Evolutionary conservation across 2,113 vertebrate species (phyloP).

Genomic region (Pachypanchax playfairii): DNA sequence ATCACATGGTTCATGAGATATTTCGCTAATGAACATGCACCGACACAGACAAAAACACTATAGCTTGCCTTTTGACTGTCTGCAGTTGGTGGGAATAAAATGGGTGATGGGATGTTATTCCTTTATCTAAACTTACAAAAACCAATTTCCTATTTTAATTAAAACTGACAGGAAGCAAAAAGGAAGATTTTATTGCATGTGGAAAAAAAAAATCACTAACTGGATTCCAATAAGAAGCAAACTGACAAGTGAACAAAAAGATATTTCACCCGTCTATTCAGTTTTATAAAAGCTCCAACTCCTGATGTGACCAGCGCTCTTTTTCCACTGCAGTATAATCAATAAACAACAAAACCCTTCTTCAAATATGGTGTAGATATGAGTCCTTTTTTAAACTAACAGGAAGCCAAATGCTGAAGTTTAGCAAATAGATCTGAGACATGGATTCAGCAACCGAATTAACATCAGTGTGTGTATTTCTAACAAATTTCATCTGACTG

Average conservation of each 20-base stretch:
- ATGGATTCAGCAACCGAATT: background rate
- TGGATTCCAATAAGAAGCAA: background rate
- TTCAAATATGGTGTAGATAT: background rate
- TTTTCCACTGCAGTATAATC: background rate
- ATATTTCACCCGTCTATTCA: background rate
- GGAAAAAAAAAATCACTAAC: background rate
- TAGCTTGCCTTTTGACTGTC: too few species aligned
- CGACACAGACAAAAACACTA: too few species aligned
- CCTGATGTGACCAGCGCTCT: background rate
- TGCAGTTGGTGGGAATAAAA: too few species aligned
- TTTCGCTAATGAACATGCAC: too few species aligned
- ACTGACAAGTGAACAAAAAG: background rate
- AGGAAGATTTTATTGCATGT: background rate
- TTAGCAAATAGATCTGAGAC: slow-evolving; percentile 9
- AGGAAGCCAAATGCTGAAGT: background rate
- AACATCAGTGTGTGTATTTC: background rate
- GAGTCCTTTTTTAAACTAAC: background rate
- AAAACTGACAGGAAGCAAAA: background rate
- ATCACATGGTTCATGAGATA: too few species aligned
- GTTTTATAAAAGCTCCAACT: background rate
- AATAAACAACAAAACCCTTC: slow-evolving; percentile 4
- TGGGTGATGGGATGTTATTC: too few species aligned
- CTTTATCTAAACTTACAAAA: too few species aligned
- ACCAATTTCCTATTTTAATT: background rate
- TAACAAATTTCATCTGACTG: background rate